Conservation (phyloP, 2,113 vertebrate genomes). For the Tympanuchus pallidicinctus region DNA sequence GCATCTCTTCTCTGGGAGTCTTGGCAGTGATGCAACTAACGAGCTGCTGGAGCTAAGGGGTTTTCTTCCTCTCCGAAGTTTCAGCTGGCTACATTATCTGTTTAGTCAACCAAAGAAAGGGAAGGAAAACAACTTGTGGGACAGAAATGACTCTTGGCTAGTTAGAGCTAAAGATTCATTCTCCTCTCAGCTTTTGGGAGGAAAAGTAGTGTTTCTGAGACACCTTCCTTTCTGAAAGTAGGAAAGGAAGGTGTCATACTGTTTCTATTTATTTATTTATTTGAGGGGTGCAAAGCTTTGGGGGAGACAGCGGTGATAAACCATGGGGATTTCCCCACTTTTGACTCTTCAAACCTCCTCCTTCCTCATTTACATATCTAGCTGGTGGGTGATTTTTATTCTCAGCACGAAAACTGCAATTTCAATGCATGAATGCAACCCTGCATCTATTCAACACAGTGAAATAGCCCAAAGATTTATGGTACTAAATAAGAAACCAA, state of each 20-base stretch:
- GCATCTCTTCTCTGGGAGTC: neutral
- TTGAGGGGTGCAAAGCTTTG: neutral
- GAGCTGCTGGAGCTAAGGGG: neutral
- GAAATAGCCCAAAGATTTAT: slow-evolving; percentile 42
- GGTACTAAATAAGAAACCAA: slow-evolving; percentile 44
- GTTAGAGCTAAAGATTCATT: neutral
- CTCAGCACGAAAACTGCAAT: slow-evolving; percentile 77
- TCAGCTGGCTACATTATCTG: slow-evolving; percentile 44
- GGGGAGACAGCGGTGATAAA: neutral
- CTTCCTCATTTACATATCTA: slow-evolving; percentile 57
- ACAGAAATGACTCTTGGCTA: slow-evolving; percentile 36
- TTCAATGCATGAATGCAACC: slow-evolving; percentile 73
- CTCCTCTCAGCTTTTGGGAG: neutral
- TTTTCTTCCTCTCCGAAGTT: slow-evolving; percentile 67
- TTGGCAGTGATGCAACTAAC: neutral
- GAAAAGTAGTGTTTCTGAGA: neutral
- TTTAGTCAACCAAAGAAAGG: neutral
- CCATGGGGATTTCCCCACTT: neutral
- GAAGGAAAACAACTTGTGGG: slow-evolving; percentile 76
- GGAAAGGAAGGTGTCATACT: neutral
- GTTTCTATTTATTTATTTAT: neutral
- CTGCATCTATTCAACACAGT: slow-evolving; percentile 53
- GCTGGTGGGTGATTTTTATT: slow-evolving; percentile 66
- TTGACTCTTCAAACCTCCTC: slow-evolving; percentile 10
- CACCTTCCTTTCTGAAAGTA: neutral